These are phyloP conservation scores for Bombylius major DNA, from an alignment of 2,888 invertebrate species.

Conservation along the genomic window DNA sequence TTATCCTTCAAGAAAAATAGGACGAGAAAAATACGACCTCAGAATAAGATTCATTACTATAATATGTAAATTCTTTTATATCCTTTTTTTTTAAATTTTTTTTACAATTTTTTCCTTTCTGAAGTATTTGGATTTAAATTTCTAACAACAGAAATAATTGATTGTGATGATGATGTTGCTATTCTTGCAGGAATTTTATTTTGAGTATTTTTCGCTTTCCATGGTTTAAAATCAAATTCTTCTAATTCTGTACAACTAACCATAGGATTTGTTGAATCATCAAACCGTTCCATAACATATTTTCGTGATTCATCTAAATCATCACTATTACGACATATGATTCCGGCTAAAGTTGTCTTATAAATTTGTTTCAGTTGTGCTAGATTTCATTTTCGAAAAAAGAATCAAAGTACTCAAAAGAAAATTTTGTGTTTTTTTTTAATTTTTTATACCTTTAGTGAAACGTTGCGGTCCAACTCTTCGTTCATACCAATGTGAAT, in stretches of 20 bases:
- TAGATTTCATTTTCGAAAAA: constrained; percentile 21
- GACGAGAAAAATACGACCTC: too few species aligned
- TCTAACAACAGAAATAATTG: neutral
- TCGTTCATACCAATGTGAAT: constrained; percentile 83
- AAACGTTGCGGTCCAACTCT: constrained; percentile 51
- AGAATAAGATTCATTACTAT: too few species aligned
- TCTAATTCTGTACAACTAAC: constrained; percentile 50
- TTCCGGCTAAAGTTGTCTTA: constrained; percentile 55
- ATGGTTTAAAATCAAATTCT: constrained; percentile 43
- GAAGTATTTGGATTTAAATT: neutral
- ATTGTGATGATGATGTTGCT: neutral
- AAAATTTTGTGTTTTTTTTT: too few species aligned
- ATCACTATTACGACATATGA: constrained; percentile 69
- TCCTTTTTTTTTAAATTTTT: too few species aligned
- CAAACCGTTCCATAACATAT: constrained; percentile 54
- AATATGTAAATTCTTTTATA: too few species aligned
- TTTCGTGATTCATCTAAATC: constrained; percentile 49
- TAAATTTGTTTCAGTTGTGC: constrained; percentile 72
- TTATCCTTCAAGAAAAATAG: too few species aligned
- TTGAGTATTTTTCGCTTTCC: constrained; percentile 36
- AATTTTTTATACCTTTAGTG: constrained; percentile 41
- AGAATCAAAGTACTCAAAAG: neutral
- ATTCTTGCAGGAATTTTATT: neutral
- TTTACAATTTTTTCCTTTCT: neutral
- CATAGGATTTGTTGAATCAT: constrained; percentile 43